Conservation (phyloP, 1,140 invertebrate species). For the Matsumurasca onukii region DNA sequence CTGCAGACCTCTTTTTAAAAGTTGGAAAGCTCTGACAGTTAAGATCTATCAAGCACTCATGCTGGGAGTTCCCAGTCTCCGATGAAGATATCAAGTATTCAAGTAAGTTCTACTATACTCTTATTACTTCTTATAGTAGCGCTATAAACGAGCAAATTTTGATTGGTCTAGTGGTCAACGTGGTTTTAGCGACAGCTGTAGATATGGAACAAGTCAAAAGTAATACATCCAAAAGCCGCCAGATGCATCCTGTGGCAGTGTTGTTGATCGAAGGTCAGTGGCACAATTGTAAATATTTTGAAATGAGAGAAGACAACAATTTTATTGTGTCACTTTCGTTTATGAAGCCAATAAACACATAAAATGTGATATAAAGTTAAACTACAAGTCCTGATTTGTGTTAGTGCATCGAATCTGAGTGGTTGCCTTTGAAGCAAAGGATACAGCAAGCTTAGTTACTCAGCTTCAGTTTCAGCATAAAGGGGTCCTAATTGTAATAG, state of each 20-base stretch:
- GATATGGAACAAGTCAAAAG: conserved; percentile 6
- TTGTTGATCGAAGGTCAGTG: conserved; percentile 44
- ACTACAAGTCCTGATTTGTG: conserved; percentile 2
- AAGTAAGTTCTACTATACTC: no score
- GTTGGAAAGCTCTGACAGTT: no score
- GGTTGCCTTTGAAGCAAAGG: background rate
- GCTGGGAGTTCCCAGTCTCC: no score
- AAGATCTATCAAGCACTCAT: no score
- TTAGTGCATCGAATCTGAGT: background rate
- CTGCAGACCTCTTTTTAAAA: no score
- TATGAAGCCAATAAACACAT: background rate
- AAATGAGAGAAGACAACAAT: conserved; percentile 36
- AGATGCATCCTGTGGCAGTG: conserved; percentile 41
- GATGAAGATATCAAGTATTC: no score
- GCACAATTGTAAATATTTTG: conserved; percentile 44
- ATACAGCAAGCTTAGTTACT: conserved; percentile 19
- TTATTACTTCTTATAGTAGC: no score
- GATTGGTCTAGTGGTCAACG: no score
- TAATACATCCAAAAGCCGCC: conserved; percentile 30
- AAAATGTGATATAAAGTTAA: conserved; percentile 2
- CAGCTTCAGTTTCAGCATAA: conserved; percentile 10
- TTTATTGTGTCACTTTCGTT: conserved; percentile 7
- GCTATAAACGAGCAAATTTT: no score
- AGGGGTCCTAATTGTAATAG: conserved; percentile 6
- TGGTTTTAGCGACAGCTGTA: conserved; percentile 30